phyloP scores from a whole-genome alignment of 2,888 invertebrate genomes.

The Polia nebulosa region DNA sequence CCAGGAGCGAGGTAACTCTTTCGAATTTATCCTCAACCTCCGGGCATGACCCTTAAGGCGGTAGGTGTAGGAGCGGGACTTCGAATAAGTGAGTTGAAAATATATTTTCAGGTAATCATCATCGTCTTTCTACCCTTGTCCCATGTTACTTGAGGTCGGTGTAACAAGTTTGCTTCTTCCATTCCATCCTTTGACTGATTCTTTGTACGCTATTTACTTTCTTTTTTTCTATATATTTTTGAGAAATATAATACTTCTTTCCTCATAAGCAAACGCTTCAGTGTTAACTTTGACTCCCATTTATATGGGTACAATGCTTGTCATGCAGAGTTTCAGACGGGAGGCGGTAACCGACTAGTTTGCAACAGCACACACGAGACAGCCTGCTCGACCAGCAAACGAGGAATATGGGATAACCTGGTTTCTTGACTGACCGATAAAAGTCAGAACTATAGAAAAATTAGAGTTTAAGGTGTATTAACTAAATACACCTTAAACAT shows the following conservation, averaged over 20 bases:
- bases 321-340: slow-evolving; percentile 23
- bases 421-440: slow-evolving; percentile 4
- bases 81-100: too few relatives aligned
- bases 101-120: too few relatives aligned
- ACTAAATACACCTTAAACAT: background rate
- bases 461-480: background rate
- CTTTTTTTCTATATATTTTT: too few relatives aligned
- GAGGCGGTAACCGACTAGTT: slow-evolving; percentile 17
- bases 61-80: too few relatives aligned
- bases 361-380: slow-evolving; percentile 18
- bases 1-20: too few relatives aligned
- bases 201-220: too few relatives aligned
- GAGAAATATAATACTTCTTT: background rate
- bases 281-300: slow-evolving; percentile 19
- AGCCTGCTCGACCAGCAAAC: slow-evolving; percentile 4
- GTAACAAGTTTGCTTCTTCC: too few relatives aligned
- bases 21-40: too few relatives aligned
- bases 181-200: too few relatives aligned
- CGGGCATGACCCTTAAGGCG: too few relatives aligned
- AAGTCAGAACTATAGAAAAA: background rate
- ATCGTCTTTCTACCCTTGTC: too few relatives aligned
- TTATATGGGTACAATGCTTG: slow-evolving; percentile 25
- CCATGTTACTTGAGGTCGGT: too few relatives aligned
- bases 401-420: slow-evolving; percentile 37
- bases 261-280: background rate